Percentiles rank a stretch among this genome's conserved stretches.
phyloP scores from a whole-genome alignment of 2,797 vertebrate genomes.

The Crotalus adamanteus region DNA sequence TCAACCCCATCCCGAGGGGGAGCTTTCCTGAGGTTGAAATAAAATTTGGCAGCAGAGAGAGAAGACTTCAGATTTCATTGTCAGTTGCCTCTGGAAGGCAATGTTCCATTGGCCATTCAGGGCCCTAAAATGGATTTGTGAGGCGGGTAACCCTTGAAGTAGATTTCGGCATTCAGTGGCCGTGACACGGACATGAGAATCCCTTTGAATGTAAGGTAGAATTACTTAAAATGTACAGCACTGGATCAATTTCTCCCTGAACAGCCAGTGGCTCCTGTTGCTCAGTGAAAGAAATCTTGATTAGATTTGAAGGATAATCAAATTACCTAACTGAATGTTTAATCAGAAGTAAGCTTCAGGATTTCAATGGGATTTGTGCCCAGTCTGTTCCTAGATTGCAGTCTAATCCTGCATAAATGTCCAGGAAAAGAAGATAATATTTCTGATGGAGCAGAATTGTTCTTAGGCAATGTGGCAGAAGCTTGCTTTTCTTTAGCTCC shows the following conservation, averaged over 20 bases:
- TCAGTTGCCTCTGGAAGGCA: conserved; percentile 3
- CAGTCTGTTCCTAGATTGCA: background rate
- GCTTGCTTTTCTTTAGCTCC: background rate
- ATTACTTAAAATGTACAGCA: fast-evolving
- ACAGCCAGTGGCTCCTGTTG: background rate
- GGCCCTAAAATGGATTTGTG: background rate
- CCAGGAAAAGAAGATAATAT: too few relatives aligned
- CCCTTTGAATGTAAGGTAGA: background rate
- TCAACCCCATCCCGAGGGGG: background rate
- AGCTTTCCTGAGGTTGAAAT: conserved; percentile 7
- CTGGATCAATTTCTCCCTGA: background rate
- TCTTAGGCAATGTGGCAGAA: background rate
- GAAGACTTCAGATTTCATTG: fast-evolving
- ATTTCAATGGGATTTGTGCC: background rate
- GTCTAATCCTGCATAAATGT: background rate
- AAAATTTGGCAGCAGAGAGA: conserved; percentile 16
- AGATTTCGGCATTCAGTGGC: background rate
- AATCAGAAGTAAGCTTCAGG: background rate
- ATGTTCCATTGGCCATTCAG: background rate
- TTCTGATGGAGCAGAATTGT: background rate
- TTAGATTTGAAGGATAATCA: background rate
- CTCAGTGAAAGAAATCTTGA: background rate
- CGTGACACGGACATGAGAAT: fast-evolving
- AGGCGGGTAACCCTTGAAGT: background rate
- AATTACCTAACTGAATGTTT: background rate